These are phyloP conservation scores for Alethe diademata DNA, from an alignment of 2,113 vertebrate species.

Conservation along the genomic window DNA sequence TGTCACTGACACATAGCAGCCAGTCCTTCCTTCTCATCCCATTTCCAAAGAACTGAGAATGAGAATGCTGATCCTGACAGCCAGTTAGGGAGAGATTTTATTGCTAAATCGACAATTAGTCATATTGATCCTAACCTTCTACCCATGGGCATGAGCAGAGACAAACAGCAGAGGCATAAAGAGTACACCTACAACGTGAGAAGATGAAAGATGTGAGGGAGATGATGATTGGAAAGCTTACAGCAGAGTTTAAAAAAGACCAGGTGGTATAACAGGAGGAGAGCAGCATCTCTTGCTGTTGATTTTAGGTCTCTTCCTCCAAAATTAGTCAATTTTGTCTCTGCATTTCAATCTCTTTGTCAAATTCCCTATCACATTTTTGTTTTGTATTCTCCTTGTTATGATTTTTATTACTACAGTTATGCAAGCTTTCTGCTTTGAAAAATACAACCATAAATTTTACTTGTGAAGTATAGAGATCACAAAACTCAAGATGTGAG, in stretches of 20 bases:
- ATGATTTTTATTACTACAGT: background rate
- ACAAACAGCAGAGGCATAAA: slow-evolving; percentile 14
- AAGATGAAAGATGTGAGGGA: slow-evolving; percentile 17
- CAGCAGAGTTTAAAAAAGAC: background rate
- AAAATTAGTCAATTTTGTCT: slow-evolving; percentile 17
- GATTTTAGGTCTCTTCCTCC: slow-evolving; percentile 22
- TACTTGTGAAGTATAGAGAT: slow-evolving; percentile 31
- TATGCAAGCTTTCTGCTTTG: slow-evolving; percentile 64
- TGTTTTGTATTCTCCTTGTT: background rate
- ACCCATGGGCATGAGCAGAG: background rate
- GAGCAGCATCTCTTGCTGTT: background rate
- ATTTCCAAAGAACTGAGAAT: background rate
- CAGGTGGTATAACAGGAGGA: background rate
- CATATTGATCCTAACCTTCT: background rate
- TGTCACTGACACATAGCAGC: background rate
- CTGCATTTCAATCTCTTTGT: slow-evolving; percentile 12
- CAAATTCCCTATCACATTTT: slow-evolving; percentile 11
- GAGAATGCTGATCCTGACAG: background rate
- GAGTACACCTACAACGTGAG: slow-evolving; percentile 17
- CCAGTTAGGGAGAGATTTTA: background rate
- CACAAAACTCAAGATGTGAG: slow-evolving; percentile 41
- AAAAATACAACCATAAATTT: slow-evolving; percentile 48
- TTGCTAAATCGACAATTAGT: background rate
- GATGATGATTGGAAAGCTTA: slow-evolving; percentile 43
- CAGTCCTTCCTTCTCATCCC: background rate